Evolutionary conservation across 2,797 vertebrate species (phyloP), one percentile per base, ranked within the genome.

Genomic region (Urocyon cinereoargenteus): DNA sequence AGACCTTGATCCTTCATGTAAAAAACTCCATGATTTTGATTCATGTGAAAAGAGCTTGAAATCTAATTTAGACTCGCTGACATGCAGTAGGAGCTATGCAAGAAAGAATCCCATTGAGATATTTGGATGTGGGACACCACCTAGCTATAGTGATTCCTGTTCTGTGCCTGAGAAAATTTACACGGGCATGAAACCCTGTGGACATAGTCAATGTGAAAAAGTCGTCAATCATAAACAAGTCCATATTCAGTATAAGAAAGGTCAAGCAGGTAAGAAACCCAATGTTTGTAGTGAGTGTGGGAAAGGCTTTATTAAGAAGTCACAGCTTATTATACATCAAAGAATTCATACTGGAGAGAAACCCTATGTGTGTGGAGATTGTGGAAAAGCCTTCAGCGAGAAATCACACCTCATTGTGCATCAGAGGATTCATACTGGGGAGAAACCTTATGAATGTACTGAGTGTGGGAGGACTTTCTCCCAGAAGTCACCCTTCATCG

Each of bases 281-380:
- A 91, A 34, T 90, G 28, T 82, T 77, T 94, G 66, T 72, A 85
- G 36, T 90, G 28, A 94, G n/a, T 93, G 90, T 93, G 92, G 34
- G 40, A 94, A 94, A 51, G 57, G 21, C 36, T 94, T 96, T 91
- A 64, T 85, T 72, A 64, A 64, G 22, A 91, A 92, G 61, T 94
- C 85, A 85, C 26, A 66, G 22, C 51, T 96, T 49, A 75, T 26
- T 85, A 57, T 84, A 55, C 64, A 97, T 36, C 51, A 97, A 57
- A 93, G 79, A 92, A 84, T 89, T 87, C 91, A 93, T 22, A 93
- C 86, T 62, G 84, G 93, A 78, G 84, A 94, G 64, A 95, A 92
- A 92, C 64, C 75, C 5, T 92, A 79, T 57, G 55, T 49, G 40
- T 95, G 93, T 40, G 68, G 53, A 64, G 70, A 96, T 64, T 96